Conservation (phyloP, 2,888 invertebrate genomes). For the Plemyria rubiginata region DNA sequence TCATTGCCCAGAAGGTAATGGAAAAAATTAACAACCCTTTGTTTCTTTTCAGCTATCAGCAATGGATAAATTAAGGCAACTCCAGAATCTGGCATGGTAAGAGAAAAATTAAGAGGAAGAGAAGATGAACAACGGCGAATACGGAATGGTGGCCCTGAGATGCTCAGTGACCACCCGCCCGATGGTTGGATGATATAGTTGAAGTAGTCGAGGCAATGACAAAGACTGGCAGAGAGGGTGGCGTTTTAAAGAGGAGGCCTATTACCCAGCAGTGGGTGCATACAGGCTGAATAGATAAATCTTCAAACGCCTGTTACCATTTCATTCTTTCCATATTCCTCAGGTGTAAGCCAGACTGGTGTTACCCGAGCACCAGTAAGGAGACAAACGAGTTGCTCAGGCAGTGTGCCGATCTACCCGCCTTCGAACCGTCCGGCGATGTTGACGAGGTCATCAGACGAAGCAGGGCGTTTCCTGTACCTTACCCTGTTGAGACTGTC, state of each 20-base stretch:
- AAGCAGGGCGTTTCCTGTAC: conserved; percentile 66
- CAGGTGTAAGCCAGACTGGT: conserved; percentile 81
- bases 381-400: conserved; percentile 72
- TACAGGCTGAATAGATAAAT: too few species aligned
- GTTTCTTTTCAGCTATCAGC: conserved; percentile 47
- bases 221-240: too few species aligned
- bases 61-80: conserved; percentile 66
- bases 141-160: too few species aligned
- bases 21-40: background rate
- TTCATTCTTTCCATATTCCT: background rate
- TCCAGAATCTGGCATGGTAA: conserved; percentile 68
- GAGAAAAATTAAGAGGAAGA: conserved; percentile 33
- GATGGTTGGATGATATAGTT: too few species aligned
- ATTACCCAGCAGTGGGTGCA: too few species aligned
- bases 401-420: conserved; percentile 62
- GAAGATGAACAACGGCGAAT: too few species aligned
- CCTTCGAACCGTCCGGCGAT: conserved; percentile 49
- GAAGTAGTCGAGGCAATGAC: too few species aligned
- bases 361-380: conserved; percentile 74
- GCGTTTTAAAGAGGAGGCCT: too few species aligned
- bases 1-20: background rate
- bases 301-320: background rate
- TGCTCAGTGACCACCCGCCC: too few species aligned
- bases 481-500: conserved; percentile 65
- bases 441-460: conserved; percentile 61